Conservation (phyloP, 2,888 invertebrate species). For the Euzophera pinguis region DNA sequence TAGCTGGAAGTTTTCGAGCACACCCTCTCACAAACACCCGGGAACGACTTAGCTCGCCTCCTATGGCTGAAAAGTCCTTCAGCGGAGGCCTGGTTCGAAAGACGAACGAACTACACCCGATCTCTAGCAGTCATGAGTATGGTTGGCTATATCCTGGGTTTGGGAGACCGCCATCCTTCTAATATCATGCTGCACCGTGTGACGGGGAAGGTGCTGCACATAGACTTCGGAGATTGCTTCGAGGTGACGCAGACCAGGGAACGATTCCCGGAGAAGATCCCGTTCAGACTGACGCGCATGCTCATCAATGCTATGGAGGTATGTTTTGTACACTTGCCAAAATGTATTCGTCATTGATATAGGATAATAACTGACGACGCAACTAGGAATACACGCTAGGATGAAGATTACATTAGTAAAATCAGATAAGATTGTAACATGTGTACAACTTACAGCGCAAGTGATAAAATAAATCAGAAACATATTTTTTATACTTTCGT, state of each 20-base stretch:
- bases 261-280: constrained; percentile 99
- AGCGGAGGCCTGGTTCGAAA: constrained; percentile 99
- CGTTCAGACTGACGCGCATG: constrained; percentile 97
- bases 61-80: constrained; percentile 98
- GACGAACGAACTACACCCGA: constrained; percentile 97
- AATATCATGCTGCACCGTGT: constrained; percentile 98
- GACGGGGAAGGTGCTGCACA: constrained; percentile 98
- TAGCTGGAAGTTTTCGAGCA: constrained; percentile 97
- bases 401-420: too few species aligned
- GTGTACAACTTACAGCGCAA: too few species aligned
- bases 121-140: constrained; percentile 99
- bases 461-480: too few species aligned
- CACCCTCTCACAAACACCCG: constrained; percentile 95
- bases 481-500: too few species aligned
- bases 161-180: constrained; percentile 99
- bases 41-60: constrained; percentile 95
- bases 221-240: constrained; percentile 99
- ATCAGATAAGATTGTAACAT: too few species aligned
- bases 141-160: constrained; percentile 97
- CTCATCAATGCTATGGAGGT: constrained; percentile 98
- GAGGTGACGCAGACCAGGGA: constrained; percentile 99
- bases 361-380: too few species aligned
- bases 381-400: too few species aligned
- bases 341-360: too few species aligned
- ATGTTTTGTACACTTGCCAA: constrained; percentile 19